These are phyloP conservation scores for Nasonia longicornis DNA, from an alignment of 1,140 invertebrate species.

Conservation along the genomic window DNA sequence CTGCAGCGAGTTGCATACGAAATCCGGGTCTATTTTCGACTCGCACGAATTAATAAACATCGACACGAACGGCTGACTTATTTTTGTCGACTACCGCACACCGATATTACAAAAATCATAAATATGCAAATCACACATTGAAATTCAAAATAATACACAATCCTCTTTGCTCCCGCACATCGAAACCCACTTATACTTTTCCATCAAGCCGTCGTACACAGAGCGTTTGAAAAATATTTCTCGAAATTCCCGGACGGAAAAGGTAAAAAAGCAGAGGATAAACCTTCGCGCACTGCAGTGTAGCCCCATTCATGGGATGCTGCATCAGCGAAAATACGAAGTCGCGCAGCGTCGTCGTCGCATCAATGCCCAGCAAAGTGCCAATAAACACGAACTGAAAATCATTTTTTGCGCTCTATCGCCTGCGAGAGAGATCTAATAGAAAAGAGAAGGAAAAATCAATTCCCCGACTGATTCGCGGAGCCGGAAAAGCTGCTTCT, in stretches of 20 bases:
- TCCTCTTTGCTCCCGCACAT: background rate
- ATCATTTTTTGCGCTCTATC: background rate
- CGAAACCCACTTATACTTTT: background rate
- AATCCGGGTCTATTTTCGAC: background rate
- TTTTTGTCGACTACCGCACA: background rate
- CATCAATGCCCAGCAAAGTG: background rate
- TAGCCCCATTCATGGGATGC: background rate
- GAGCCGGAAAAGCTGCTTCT: background rate
- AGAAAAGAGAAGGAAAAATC: background rate
- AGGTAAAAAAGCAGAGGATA: background rate
- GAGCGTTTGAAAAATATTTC: background rate
- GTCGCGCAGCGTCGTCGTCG: too few species aligned
- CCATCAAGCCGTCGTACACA: background rate
- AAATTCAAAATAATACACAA: background rate
- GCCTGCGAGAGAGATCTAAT: background rate
- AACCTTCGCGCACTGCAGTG: background rate
- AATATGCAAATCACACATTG: too few species aligned
- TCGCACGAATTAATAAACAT: background rate
- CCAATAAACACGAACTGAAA: background rate
- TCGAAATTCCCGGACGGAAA: background rate
- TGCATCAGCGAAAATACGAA: too few species aligned
- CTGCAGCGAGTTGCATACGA: background rate
- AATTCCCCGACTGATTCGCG: background rate
- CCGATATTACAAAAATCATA: too few species aligned
- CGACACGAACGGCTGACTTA: background rate